phyloP scores from a whole-genome alignment of 2,888 invertebrate genomes.

The Aphodius sticticus region DNA sequence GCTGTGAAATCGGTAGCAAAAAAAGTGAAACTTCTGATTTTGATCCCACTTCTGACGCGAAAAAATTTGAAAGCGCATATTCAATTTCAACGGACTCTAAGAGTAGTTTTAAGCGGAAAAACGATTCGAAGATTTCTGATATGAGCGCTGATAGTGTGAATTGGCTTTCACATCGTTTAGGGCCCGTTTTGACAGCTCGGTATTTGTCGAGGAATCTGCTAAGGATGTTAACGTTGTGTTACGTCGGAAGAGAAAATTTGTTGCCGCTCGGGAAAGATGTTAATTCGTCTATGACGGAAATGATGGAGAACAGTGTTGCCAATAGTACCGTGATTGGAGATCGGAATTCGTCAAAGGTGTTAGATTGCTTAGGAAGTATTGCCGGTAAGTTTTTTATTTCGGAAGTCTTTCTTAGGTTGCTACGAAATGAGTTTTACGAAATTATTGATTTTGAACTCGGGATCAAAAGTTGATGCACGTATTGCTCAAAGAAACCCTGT shows the following conservation, averaged over 20 bases:
- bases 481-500: no score
- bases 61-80: slow-evolving; percentile 17
- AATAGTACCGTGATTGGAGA: slow-evolving; percentile 79
- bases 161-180: slow-evolving; percentile 92
- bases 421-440: no score
- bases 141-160: slow-evolving; percentile 88
- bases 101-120: slow-evolving; percentile 30
- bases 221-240: slow-evolving; percentile 93
- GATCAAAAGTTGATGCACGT: neutral
- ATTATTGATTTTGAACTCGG: neutral
- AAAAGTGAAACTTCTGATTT: slow-evolving; percentile 59
- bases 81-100: neutral
- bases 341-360: slow-evolving; percentile 82
- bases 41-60: slow-evolving; percentile 40
- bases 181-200: slow-evolving; percentile 92
- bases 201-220: slow-evolving; percentile 90
- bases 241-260: slow-evolving; percentile 83
- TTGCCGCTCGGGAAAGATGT: slow-evolving; percentile 28
- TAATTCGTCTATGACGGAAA: slow-evolving; percentile 45
- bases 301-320: slow-evolving; percentile 68
- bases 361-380: slow-evolving; percentile 89
- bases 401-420: no score
- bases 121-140: slow-evolving; percentile 74
- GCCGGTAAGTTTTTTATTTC: slow-evolving; percentile 67
- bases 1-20: slow-evolving; percentile 71